Conservation (phyloP, 2,888 invertebrate genomes). For the Brachyptera putata region DNA sequence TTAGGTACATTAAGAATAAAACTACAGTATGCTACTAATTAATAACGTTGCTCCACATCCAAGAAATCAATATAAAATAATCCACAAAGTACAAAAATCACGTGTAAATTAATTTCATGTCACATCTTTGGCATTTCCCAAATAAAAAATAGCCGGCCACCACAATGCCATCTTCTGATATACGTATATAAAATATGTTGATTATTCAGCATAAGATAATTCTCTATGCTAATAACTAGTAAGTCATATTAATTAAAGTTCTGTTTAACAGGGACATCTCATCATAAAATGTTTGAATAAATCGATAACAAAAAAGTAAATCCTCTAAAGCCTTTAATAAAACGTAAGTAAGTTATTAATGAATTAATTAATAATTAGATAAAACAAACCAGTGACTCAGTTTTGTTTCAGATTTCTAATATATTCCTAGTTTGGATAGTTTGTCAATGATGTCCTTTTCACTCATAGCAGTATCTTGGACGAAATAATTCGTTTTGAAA, state of each 20-base stretch:
- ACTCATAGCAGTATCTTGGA: no score
- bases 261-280: background rate
- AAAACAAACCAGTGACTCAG: no score
- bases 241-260: background rate
- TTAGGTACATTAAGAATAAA: background rate
- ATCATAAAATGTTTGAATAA: constrained; percentile 2
- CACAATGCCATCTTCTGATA: background rate
- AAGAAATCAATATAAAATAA: constrained; percentile 5
- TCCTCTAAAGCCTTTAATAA: no score
- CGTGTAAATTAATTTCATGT: constrained; percentile 5
- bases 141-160: constrained; percentile 8
- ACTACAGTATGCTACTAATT: background rate
- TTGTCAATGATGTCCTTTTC: no score
- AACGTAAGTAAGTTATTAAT: no score
- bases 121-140: constrained; percentile 20
- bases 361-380: no score
- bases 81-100: constrained; percentile 7
- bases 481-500: no score
- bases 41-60: background rate
- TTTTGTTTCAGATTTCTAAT: no score
- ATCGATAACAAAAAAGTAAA: no score
- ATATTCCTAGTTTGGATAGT: no score
- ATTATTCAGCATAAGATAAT: background rate
- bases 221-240: background rate
- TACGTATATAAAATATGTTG: constrained; percentile 5